Evolutionary conservation across 2,888 invertebrate genomes (phyloP).

Genomic region (Chaitophorus viminalis): DNA sequence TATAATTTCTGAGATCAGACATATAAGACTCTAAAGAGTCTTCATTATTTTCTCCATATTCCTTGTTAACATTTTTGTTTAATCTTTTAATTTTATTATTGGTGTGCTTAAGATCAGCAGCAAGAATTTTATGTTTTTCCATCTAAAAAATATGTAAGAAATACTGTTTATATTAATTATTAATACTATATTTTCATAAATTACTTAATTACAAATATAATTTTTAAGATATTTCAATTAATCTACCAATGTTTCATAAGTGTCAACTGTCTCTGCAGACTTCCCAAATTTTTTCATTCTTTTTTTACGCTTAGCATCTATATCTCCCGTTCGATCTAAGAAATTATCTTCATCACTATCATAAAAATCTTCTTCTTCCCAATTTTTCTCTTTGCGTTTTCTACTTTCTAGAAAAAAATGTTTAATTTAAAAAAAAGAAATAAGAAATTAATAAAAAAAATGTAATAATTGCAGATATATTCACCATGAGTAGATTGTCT

Average conservation of each 20-base stretch:
- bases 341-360: conserved; percentile 96
- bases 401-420: conserved; percentile 74
- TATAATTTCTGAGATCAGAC: conserved; percentile 74
- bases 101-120: conserved; percentile 70
- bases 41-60: conserved; percentile 67
- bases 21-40: conserved; percentile 87
- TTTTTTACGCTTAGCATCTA: conserved; percentile 85
- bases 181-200: not conserved
- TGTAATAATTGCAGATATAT: conserved; percentile 61
- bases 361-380: conserved; percentile 90
- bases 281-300: conserved; percentile 75
- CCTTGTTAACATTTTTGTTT: conserved; percentile 48
- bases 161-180: not conserved
- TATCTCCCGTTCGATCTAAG: conserved; percentile 88
- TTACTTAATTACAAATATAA: not conserved
- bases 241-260: conserved; percentile 69
- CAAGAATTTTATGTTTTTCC: conserved; percentile 71
- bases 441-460: no score
- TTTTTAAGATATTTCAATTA: not conserved
- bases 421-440: conserved; percentile 41
- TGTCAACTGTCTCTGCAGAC: conserved; percentile 71
- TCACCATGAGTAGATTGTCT: conserved; percentile 87
- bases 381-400: conserved; percentile 81
- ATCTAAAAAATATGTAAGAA: conserved; percentile 68
- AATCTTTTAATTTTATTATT: conserved; percentile 63